These are phyloP conservation scores for Azemiops feae DNA, from an alignment of 2,113 vertebrate species.

Conservation along the genomic window DNA sequence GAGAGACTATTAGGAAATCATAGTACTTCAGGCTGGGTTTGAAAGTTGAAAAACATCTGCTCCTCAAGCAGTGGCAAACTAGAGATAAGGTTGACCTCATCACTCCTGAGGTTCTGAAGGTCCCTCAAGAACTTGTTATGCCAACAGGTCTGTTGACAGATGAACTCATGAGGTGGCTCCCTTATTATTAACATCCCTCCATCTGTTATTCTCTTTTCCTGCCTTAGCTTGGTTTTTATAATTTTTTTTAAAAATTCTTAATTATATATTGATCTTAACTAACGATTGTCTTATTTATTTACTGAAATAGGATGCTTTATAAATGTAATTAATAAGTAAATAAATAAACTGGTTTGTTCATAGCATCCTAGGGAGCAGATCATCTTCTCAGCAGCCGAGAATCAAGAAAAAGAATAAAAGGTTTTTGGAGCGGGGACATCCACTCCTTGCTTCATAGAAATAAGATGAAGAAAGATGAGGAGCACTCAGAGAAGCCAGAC, in stretches of 20 bases:
- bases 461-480: neutral
- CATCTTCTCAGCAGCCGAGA: neutral
- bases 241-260: neutral
- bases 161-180: neutral
- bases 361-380: neutral
- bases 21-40: neutral
- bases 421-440: neutral
- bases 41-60: neutral
- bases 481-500: neutral
- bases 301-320: neutral
- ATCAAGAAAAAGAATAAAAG: neutral
- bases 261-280: neutral
- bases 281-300: neutral
- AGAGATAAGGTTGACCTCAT: neutral
- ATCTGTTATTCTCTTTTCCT: neutral
- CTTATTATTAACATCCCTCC: neutral
- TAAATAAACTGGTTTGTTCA: neutral
- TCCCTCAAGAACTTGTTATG: neutral
- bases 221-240: neutral
- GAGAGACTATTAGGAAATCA: neutral
- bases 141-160: neutral
- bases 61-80: neutral
- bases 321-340: neutral
- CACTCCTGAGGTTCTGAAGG: neutral
- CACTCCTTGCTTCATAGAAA: neutral